phyloP scores from a whole-genome alignment of 1,140 invertebrate species.

The Halictus rubicundus region DNA sequence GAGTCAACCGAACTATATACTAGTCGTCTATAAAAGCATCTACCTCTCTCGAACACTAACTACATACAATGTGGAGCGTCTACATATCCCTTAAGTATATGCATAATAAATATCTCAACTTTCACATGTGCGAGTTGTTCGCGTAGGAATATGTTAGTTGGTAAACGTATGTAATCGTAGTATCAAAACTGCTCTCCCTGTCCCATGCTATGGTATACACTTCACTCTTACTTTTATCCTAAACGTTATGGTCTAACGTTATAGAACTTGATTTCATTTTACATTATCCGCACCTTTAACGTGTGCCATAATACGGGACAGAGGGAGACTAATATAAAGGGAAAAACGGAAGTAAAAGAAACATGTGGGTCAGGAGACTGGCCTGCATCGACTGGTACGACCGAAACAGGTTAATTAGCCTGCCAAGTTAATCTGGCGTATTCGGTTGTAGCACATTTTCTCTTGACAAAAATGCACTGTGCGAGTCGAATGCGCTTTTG shows the following conservation, averaged over 20 bases:
- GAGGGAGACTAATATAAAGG: no score
- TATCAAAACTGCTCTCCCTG: neutral
- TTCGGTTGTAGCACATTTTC: constrained; percentile 47
- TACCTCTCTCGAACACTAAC: neutral
- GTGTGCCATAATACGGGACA: no score
- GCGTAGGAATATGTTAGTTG: constrained; percentile 20
- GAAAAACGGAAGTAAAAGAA: neutral
- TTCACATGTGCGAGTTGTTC: constrained; percentile 34
- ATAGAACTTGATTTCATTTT: no score
- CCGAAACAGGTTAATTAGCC: constrained; percentile 68
- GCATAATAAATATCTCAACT: constrained; percentile 35
- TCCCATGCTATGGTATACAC: no score
- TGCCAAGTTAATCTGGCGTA: constrained; percentile 64
- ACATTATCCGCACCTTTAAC: no score
- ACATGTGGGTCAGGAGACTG: constrained; percentile 67
- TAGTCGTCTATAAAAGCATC: neutral
- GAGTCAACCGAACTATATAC: constrained; percentile 19
- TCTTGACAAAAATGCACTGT: constrained; percentile 31
- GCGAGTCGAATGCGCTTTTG: constrained; percentile 43
- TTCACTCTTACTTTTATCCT: no score
- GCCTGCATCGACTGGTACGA: constrained; percentile 46
- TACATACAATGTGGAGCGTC: neutral
- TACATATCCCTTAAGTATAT: constrained; percentile 50
- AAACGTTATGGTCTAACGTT: no score
- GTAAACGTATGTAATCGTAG: constrained; percentile 13